Base-by-base conservation (phyloP, 2,797 vertebrate species). In the Picus viridis region DNA sequence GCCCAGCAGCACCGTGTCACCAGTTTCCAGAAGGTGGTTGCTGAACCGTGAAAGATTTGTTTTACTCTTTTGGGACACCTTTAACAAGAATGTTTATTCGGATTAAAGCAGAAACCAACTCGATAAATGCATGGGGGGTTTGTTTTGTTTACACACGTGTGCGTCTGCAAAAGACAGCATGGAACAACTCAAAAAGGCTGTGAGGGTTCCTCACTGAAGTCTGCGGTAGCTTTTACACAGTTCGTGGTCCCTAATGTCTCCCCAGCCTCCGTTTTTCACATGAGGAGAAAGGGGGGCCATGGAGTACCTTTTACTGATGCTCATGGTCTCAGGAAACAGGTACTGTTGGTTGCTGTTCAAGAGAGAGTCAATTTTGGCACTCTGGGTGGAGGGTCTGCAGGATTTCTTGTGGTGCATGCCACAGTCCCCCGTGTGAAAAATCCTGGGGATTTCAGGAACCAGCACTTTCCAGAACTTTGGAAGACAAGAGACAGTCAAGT, bases 231-330 rank as follows among this genome's bases (percentile, higher is more conserved):
- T 99, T 97, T 99, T 99, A 97, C 99, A 99, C 97, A 99, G 98
- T 98, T 99, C 99, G 57, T 99, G 99, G 98, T 99, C 99, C 98
- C 99, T 98, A 96, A 99, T 99, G 89, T 99, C 99, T 41, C 99
- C 99, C 99, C 99, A 99, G 7, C 99, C 99, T 49, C 99, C 99
- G 22, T 99, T 99, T 95, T 99, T 99, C 53, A 99, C 99, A 23
- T 99, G 99, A 22, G 99, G 99, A 62, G 98, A 98, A 77, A 99
- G 93, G 27, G 98, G 98, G 19, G 97, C 98, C 90, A 98, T 97
- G 47, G 98, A 98, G 97, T 98, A 98, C 97, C 98, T 98, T 97
- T 99, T 99, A 89, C 98, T 96, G 84, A 99, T 97, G 56, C 97
- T 97, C 88, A 99, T 96, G 49, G 94, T 98, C 94, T 99, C 98